Evolutionary conservation across 1,140 invertebrate species (phyloP), one percentile per base, ranked within the genome.

Genomic region (Tigriopus japonicus): DNA sequence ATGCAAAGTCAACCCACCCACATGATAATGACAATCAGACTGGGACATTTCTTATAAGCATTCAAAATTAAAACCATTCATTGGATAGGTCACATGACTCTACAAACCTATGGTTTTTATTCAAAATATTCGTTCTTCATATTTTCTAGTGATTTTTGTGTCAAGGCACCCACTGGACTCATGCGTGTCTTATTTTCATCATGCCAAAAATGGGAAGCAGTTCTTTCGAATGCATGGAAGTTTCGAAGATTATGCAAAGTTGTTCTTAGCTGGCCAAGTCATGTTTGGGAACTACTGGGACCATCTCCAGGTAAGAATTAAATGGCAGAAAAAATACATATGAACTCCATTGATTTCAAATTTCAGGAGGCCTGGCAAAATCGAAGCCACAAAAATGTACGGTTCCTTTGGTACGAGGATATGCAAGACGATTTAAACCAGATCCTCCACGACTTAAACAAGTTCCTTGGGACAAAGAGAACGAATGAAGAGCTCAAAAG

Each of bases 151-250:
- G 1, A 83, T 96, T 54, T 96, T 96, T 68, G 80, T 90, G 0
- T 78, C 84, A 0, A 78, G 93, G 52, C 93, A 96, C 74, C 89
- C 92, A 1, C 95, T 94, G 71, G 92, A 97, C 68, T 81, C 85
- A 62, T 86, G 85, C 52, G 88, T 96, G 0, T 94, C 90, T 0
- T 93, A 85, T 68, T 95, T 85, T 69, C 82, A 94, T 70, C 91
- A 92, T 67, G 81, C 79, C 64, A 77, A 73, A 64, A 64, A 80
- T 15, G 74, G 86, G 13, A 81, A 86, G 64, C 75, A 78, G 17
- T 35, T 35, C 9, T 55, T 52, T 7, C 70, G 85, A 0, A 78
- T 79, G 59, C 69, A 67, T 21, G 81, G 81, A 0, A 74, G 77
- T 1, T 86, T 91, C 66, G 79, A 86, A n/a, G 80, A 87, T 10